Conservation (phyloP, 1,140 invertebrate genomes). For the Pectinophora gossypiella region DNA sequence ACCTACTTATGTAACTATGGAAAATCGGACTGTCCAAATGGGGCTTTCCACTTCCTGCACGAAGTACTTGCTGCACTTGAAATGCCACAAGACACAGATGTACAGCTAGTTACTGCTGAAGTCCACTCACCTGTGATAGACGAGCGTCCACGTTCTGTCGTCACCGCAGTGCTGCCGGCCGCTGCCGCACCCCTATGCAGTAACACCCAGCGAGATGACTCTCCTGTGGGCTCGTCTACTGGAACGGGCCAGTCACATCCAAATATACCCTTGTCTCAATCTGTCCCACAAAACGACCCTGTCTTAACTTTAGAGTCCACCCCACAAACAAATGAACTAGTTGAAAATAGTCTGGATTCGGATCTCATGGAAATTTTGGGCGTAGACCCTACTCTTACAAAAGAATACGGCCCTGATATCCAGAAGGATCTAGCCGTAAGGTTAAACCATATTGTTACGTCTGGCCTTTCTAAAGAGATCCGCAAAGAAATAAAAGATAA, state of each 20-base stretch:
- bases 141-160: background rate
- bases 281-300: background rate
- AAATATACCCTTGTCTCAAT: background rate
- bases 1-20: too few species aligned
- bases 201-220: background rate
- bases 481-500: slow-evolving; percentile 6
- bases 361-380: slow-evolving; percentile 7
- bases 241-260: background rate
- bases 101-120: background rate
- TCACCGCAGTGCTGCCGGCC: background rate
- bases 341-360: background rate
- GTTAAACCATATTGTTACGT: slow-evolving; percentile 2
- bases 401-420: slow-evolving; percentile 5
- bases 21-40: background rate
- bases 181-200: background rate
- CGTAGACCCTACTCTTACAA: background rate
- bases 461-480: slow-evolving; percentile 4
- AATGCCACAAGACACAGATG: background rate
- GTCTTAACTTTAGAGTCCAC: background rate
- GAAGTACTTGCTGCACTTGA: background rate
- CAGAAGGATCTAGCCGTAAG: slow-evolving; percentile 9
- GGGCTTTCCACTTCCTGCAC: background rate
- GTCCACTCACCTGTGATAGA: background rate
- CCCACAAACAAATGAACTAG: background rate
- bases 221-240: background rate